Conservation (phyloP, 2,797 vertebrate species). For the Atherinosoma microstoma region DNA sequence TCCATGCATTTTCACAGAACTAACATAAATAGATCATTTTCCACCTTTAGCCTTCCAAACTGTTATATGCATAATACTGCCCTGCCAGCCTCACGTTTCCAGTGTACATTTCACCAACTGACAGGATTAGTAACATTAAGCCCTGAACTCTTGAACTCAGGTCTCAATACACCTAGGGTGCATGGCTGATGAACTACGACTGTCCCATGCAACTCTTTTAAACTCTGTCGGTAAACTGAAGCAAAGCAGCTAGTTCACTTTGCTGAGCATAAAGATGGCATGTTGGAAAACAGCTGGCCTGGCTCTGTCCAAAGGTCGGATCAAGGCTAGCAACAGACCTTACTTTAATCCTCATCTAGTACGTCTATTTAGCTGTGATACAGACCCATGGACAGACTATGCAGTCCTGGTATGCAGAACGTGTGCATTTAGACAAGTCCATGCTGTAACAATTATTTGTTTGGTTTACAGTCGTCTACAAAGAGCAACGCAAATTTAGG, state of each 20-base stretch:
- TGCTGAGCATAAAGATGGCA: not conserved
- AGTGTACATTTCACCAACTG: conserved; percentile 74
- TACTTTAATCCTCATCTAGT: not conserved
- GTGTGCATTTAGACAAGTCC: not conserved
- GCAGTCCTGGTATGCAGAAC: not conserved
- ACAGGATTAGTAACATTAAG: conserved; percentile 78
- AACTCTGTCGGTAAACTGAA: conserved; percentile 9
- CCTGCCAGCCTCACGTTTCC: conserved; percentile 70
- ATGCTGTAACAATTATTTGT: not conserved
- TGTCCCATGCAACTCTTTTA: conserved; percentile 8
- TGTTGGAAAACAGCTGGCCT: conserved; percentile 5
- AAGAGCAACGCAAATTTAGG: not conserved
- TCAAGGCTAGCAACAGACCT: not conserved
- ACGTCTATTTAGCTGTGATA: not conserved
- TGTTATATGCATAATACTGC: conserved; percentile 36
- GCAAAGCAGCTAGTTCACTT: not conserved
- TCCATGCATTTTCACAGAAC: conserved; percentile 30
- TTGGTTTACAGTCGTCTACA: not conserved
- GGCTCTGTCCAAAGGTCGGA: conserved; percentile 5
- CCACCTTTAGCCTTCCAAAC: conserved; percentile 19
- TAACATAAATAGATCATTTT: conserved; percentile 48
- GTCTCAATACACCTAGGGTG: conserved; percentile 44
- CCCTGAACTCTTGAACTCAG: conserved; percentile 71
- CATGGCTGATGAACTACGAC: conserved; percentile 21
- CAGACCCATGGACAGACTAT: not conserved